Evolutionary conservation across 1,140 invertebrate species (phyloP), one percentile per base, ranked within the genome.

Genomic region (Diorhabda elongata): DNA sequence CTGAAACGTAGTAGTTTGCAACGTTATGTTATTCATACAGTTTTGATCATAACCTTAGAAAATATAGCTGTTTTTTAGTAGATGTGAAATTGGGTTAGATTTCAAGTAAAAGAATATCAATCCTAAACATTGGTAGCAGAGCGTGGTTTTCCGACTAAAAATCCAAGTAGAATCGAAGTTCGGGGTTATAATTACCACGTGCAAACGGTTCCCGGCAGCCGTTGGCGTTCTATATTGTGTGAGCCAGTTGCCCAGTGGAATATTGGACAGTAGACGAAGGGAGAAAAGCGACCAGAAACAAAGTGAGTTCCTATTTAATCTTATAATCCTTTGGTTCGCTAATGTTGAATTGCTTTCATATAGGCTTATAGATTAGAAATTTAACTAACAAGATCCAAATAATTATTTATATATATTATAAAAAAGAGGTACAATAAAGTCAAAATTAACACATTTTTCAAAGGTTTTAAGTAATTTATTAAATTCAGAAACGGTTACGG

Each of bases 371-470:
- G 45, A 5, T 52, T 5, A 5, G 8, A 5, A 52, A 5, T 5
- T 8, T 5, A 5, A 5, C 5, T 52, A 5, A 52, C 5, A 8
- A 5, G 5, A 52, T 5, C 1, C 1, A 52, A 5, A 52, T 8
- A 8, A 5, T 52, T 8, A 52, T 8, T 52, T 52, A 52, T 8
- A 1, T 1, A 2, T 52, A 5, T 1, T 1, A 52, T 52, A 43
- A 9, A 61, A 64, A 64, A 61, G 67, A 63, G 45, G 61, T 59
- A 42, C 61, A 11, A 44, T 68, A 58, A 69, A 64, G 58, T 41
- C 67, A 58, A 69, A 69, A 42, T 45, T 69, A 58, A 69, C 67
- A 42, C n/a, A n/a, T 5, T 63, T 69, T 64, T 44, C 61, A 4
- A 69, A 64, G 43, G 58, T 64, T 58, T 42, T 69, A n/a, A 26